Conservation (phyloP, 2,797 vertebrate genomes). For the Propithecus deckenii region DNA sequence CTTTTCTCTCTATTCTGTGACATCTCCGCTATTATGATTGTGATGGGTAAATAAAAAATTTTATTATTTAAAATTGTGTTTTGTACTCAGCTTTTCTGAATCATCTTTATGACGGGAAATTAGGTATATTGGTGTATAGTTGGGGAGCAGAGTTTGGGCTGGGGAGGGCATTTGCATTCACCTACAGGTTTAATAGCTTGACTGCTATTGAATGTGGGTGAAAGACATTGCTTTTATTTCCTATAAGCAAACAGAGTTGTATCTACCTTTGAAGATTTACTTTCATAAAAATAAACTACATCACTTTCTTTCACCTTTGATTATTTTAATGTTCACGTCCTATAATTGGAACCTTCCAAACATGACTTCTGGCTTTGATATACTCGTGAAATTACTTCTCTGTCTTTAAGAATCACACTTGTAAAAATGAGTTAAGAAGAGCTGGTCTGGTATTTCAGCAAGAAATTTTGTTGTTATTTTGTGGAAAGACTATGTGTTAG, state of each 20-base stretch:
- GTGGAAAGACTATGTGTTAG: not conserved
- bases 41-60: not conserved
- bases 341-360: conserved; percentile 53
- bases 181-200: not conserved
- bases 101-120: not conserved
- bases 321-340: not conserved
- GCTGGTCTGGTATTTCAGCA: not conserved
- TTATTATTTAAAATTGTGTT: not conserved
- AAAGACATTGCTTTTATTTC: not conserved
- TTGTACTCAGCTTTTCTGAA: not conserved
- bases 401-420: conserved; percentile 37
- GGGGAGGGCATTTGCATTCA: not conserved
- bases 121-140: not conserved
- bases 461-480: conserved; percentile 39
- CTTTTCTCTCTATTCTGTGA: not conserved
- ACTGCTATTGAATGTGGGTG: not conserved
- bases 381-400: conserved; percentile 26
- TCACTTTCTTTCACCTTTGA: conserved; percentile 32
- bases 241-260: not conserved
- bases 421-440: conserved; percentile 44
- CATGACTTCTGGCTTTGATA: conserved; percentile 47
- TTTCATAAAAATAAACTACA: not conserved
- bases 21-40: not conserved
- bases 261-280: not conserved
- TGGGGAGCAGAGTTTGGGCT: not conserved